Conservation (phyloP, 2,113 vertebrate genomes). For the Paralichthys olivaceus region DNA sequence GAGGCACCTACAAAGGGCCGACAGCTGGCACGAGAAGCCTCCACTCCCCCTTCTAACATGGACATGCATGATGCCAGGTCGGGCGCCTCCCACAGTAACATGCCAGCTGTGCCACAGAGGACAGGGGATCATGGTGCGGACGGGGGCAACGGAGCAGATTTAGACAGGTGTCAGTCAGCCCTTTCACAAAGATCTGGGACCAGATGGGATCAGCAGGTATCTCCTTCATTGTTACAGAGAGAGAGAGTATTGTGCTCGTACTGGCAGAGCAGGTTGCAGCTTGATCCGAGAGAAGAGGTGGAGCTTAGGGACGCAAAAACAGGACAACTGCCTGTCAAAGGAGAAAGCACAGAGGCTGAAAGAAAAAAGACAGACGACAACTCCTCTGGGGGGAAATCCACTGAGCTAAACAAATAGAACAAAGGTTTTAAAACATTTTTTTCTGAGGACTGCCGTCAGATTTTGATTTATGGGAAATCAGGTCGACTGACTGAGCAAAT, state of each 20-base stretch:
- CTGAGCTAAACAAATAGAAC: constrained; percentile 29
- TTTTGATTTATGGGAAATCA: no score
- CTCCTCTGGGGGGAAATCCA: neutral
- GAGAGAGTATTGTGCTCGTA: constrained; percentile 11
- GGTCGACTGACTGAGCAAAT: neutral
- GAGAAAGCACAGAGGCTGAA: neutral
- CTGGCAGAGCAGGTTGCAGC: constrained; percentile 66
- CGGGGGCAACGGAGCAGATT: constrained; percentile 23
- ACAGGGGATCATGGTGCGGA: neutral
- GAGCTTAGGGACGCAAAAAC: constrained; percentile 45
- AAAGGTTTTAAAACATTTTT: neutral
- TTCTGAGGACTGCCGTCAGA: neutral
- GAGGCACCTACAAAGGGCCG: constrained; percentile 50
- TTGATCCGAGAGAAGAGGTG: constrained; percentile 35
- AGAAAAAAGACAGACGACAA: neutral
- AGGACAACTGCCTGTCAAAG: constrained; percentile 59
- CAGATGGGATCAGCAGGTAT: constrained; percentile 69
- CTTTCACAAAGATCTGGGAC: constrained; percentile 31
- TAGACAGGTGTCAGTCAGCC: constrained; percentile 53
- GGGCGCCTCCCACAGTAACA: constrained; percentile 42
- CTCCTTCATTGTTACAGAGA: constrained; percentile 14
- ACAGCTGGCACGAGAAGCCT: constrained; percentile 54
- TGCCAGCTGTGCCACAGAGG: constrained; percentile 64
- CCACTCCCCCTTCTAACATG: constrained; percentile 9
- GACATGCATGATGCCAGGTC: constrained; percentile 55